phyloP scores from a whole-genome alignment of 1,140 invertebrate genomes.

The Lasioglossum albipes region DNA sequence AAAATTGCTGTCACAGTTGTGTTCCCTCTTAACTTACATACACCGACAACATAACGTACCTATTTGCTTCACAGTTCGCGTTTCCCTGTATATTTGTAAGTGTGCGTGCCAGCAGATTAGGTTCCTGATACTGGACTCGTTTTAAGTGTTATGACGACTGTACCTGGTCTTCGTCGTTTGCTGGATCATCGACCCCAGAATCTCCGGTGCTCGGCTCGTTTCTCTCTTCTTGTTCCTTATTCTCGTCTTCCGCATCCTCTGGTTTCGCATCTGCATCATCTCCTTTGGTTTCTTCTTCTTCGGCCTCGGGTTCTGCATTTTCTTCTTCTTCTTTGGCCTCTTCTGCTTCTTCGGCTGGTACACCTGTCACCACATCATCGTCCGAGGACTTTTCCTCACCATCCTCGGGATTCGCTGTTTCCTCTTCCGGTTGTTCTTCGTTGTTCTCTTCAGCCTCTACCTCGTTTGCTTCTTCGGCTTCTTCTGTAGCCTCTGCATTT shows the following conservation, averaged over 20 bases:
- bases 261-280: constrained; percentile 9
- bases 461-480: constrained; percentile 65
- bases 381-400: constrained; percentile 63
- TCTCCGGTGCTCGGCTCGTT: constrained; percentile 71
- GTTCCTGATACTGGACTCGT: constrained; percentile 16
- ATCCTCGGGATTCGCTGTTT: constrained; percentile 56
- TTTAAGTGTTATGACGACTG: constrained; percentile 35
- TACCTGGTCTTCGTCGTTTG: constrained; percentile 76
- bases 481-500: constrained; percentile 58
- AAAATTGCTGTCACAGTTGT: neutral
- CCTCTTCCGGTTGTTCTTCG: constrained; percentile 65
- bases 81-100: neutral
- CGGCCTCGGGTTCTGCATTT: constrained; percentile 46
- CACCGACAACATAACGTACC: neutral
- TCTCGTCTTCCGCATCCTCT: constrained; percentile 38
- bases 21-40: neutral
- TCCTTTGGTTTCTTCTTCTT: constrained; percentile 60
- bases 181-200: constrained; percentile 70
- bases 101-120: neutral
- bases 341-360: neutral
- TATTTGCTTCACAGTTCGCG: neutral
- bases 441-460: constrained; percentile 67
- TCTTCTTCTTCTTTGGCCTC: constrained; percentile 57
- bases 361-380: constrained; percentile 59
- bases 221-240: constrained; percentile 64